Evolutionary conservation across 2,113 vertebrate genomes (phyloP), one percentile per base, ranked within the genome.

Genomic region (Eptesicus fuscus): DNA sequence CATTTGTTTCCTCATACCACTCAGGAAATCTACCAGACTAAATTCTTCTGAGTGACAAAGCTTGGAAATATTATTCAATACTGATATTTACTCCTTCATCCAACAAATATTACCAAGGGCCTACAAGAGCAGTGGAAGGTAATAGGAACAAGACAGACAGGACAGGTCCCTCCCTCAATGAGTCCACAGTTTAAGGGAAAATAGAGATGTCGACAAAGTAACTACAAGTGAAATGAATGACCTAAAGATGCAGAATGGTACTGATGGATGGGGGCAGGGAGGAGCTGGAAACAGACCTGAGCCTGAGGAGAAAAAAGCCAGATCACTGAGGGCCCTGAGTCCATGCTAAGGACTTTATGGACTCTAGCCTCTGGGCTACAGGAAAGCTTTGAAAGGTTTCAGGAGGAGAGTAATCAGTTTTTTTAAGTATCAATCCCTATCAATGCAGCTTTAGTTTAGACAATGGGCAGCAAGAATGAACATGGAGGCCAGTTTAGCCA

Each of bases 21-120:
- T 74, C 30, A 92, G 44, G 49, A 87, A 94, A 85, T 37, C 44
- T n/a, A 93, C 59, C 70, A 49, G 7, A 87, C 30, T 59, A 79
- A 87, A 84, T 73, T 94, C 69, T 86, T 90, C 78, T 44, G 65
- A 78, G 35, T 69, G 47, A 88, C 47, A 88, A 91, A 51, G 18
- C 14, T 53, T 91, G 49, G 22, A 91, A 88, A 65, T 78, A 76
- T 28, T 25, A 67, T 85, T 90, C 61, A 74, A 61, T 56, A 61
- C 18, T 47, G 12, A 49, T 25, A 74, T 23, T 91, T 87, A 76
- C 14, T 73, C 25, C 51, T 83, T 86, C 22, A 92, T 32, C 80
- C 35, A 56, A 61, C 35, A 63, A 88, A 84, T 69, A 92, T 25
- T 37, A 88, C 44, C 83, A 49, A 83, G n/a, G 69, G 44, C 40